Conservation (phyloP, 2,113 vertebrate species). For the Corythaixoides concolor region DNA sequence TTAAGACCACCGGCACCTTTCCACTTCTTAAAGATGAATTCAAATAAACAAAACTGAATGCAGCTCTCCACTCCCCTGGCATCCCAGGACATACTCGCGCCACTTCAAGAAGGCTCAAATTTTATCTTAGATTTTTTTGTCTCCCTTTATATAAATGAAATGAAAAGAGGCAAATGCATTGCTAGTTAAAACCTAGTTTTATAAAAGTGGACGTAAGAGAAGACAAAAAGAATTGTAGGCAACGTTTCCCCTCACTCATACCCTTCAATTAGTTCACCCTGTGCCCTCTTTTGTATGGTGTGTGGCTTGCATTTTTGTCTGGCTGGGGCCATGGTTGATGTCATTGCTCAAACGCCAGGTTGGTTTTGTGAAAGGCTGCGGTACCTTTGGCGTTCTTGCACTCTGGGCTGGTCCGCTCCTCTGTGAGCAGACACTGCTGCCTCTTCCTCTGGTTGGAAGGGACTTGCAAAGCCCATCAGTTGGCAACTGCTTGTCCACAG, state of each 20-base stretch:
- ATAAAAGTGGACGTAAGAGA: not conserved
- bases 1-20: not conserved
- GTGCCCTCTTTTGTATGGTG: not conserved
- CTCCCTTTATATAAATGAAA: not conserved
- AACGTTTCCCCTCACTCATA: accelerated
- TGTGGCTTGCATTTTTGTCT: not conserved
- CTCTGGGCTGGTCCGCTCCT: accelerated
- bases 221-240: not conserved
- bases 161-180: not conserved
- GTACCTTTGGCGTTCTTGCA: not conserved
- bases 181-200: not conserved
- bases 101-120: not conserved
- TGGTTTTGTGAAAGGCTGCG: not conserved
- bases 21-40: not conserved
- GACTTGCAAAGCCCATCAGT: not conserved
- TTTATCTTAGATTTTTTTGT: not conserved
- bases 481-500: not conserved
- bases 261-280: not conserved
- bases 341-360: not conserved
- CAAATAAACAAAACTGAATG: not conserved
- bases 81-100: not conserved
- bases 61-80: not conserved
- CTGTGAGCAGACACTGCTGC: not conserved
- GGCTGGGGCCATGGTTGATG: not conserved
- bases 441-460: not conserved